A percentile compares a stretch with the other conserved stretches of the same genome.
Evolutionary conservation across 2,797 vertebrate genomes (phyloP).

Genomic region (Falco naumanni): DNA sequence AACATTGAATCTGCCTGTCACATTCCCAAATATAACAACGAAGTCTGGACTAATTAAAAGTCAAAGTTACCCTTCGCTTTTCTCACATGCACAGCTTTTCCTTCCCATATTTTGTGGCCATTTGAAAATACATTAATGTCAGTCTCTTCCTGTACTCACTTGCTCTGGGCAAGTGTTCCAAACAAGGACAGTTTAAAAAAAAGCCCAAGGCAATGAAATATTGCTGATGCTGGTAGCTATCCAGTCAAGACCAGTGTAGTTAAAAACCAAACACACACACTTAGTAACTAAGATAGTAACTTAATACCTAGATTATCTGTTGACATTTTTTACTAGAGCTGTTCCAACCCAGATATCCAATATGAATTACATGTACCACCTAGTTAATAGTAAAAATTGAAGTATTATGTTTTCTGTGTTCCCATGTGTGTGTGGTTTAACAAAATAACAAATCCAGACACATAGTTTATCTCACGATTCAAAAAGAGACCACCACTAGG

Average conservation of each 20-base stretch:
- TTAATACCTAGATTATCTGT: not conserved
- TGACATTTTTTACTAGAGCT: not conserved
- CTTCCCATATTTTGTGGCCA: not conserved
- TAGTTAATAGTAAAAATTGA: not conserved
- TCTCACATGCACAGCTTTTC: not conserved
- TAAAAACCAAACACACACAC: not conserved
- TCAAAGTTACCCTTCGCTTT: not conserved
- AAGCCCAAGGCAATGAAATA: not conserved
- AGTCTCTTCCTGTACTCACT: not conserved
- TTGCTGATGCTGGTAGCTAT: not conserved
- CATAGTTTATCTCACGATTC: not conserved
- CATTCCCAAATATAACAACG: not conserved
- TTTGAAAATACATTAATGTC: not conserved
- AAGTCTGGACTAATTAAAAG: not conserved
- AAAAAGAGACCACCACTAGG: not conserved
- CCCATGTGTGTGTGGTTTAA: not conserved
- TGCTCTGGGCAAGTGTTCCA: not conserved
- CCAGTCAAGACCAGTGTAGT: not conserved
- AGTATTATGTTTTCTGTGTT: not conserved
- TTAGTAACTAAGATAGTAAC: not conserved
- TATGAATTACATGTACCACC: not conserved
- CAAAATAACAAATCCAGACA: not conserved
- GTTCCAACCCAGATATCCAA: not conserved
- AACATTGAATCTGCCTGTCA: not conserved
- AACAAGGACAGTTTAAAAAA: not conserved